phyloP scores from a whole-genome alignment of 2,797 vertebrate genomes.

The Enteromius trimaculatus region DNA sequence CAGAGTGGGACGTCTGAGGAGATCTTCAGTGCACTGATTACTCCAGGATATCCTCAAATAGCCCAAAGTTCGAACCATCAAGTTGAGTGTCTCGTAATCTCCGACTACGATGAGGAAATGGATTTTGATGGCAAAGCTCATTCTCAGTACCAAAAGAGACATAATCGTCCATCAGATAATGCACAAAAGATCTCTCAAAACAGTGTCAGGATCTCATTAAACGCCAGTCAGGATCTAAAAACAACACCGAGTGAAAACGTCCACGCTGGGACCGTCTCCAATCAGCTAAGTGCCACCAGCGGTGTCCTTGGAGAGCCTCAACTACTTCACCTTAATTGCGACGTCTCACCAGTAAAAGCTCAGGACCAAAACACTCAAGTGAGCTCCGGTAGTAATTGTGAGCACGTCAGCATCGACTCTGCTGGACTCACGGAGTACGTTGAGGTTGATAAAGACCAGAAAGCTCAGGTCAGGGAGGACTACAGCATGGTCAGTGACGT shows the following conservation, averaged over 20 bases:
- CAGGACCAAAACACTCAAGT: neutral
- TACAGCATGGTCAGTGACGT: slow-evolving; percentile 85
- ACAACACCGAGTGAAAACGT: neutral
- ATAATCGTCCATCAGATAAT: neutral
- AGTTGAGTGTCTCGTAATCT: slow-evolving; percentile 86
- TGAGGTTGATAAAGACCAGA: slow-evolving; percentile 78
- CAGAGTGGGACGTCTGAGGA: slow-evolving; percentile 85
- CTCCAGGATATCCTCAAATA: slow-evolving; percentile 80
- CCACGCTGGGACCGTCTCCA: neutral
- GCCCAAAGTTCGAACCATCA: slow-evolving; percentile 77
- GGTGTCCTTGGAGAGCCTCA: neutral
- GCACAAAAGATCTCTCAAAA: slow-evolving; percentile 52
- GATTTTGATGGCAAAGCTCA: slow-evolving; percentile 62
- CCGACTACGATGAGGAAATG: slow-evolving; percentile 75
- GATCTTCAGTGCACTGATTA: slow-evolving; percentile 77
- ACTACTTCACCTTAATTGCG: slow-evolving; percentile 5
- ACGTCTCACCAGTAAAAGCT: slow-evolving; percentile 2
- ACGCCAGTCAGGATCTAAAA: slow-evolving; percentile 62
- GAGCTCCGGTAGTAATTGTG: neutral
- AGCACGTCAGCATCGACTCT: neutral
- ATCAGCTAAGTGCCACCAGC: neutral
- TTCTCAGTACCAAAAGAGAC: neutral
- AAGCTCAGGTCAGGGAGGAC: slow-evolving; percentile 70
- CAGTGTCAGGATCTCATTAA: slow-evolving; percentile 70
- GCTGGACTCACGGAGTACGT: slow-evolving; percentile 71